Base-by-base conservation (phyloP, 2,888 invertebrate genomes). In the Oligia latruncula region DNA sequence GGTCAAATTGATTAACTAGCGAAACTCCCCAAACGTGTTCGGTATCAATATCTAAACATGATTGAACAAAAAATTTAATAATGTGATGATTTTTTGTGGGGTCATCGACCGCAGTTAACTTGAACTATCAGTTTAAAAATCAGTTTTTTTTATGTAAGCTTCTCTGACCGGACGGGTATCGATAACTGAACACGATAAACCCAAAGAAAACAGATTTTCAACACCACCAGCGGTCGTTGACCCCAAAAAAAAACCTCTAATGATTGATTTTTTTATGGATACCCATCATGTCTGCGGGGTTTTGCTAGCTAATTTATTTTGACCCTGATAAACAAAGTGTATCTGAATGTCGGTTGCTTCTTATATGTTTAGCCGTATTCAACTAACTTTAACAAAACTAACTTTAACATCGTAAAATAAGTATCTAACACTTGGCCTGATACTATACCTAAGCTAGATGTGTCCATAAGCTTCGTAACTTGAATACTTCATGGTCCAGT, bases 401-500 rank as follows among this genome's bases (percentile, higher is more conserved):
- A 43, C 43, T 43, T 43, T 49, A 58, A 11, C 58, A 58, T 58
- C 17, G 8, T 75, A 20, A 49, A n/a, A 62, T 60, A 74, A 20
- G 11, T 58, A 58, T n/a, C 0, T 8, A 8, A 74, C 3, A 49
- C 6, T 68, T 46, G 9, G 13, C 40, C 17, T 70, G 62, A 64
- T 81, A 68, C 20, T 13, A n/a, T n/a, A 52, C 35, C 49, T 20
- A 67, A 74, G 35, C 46, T 40, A 40, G 15, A 60, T 20, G 52
- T 67, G 55, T 40, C 55, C 40, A 29, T 70, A 73, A 71, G 62
- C 58, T 68, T 43, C 65, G n/a, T 46, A 68, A 79, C 40, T 74
- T 68, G n/a, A 49, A 43, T 71, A 55, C 66, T 64, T 74, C 65
- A 76, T 9, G 20, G 23, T 20, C 29, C 58, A 76, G 46, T 83